These are phyloP conservation scores for Hemicentrotus pulcherrimus DNA, from an alignment of 35 echinoderm and acorn worm species.

Conservation along the genomic window DNA sequence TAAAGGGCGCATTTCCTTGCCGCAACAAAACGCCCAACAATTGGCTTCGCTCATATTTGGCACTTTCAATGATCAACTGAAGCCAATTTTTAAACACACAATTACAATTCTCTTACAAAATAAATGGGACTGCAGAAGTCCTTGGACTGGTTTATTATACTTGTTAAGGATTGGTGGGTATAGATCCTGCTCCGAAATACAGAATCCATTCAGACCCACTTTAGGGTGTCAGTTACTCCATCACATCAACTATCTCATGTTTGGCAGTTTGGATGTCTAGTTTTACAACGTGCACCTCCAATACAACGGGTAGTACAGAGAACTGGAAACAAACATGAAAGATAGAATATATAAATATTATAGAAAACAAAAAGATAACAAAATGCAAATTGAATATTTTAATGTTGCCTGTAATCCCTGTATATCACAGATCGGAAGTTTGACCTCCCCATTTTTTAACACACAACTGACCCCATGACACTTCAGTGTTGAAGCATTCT, in stretches of 20 bases:
- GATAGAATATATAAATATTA: background rate
- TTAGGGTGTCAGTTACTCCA: too few relatives aligned
- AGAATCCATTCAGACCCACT: too few relatives aligned
- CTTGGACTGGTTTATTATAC: too few relatives aligned
- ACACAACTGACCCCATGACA: background rate
- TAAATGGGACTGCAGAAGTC: too few relatives aligned
- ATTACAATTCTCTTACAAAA: too few relatives aligned
- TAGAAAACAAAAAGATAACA: background rate
- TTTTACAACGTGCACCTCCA: slow-evolving; percentile 56
- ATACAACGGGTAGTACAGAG: slow-evolving; percentile 65
- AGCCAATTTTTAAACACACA: too few relatives aligned
- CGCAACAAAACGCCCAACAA: too few relatives aligned
- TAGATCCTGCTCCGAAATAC: too few relatives aligned
- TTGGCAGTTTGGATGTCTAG: slow-evolving; percentile 46
- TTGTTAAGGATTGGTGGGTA: too few relatives aligned
- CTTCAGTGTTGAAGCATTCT: background rate
- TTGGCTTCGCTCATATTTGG: too few relatives aligned
- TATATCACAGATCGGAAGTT: background rate
- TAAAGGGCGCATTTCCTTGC: too few relatives aligned
- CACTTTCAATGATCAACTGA: too few relatives aligned
- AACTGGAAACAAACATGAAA: slow-evolving; percentile 36
- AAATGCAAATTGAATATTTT: background rate
- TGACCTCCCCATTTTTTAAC: background rate
- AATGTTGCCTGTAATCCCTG: background rate
- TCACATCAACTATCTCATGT: background rate